Conservation (phyloP, 92 coral and sea anemone species). For the Siderastrea siderea region DNA sequence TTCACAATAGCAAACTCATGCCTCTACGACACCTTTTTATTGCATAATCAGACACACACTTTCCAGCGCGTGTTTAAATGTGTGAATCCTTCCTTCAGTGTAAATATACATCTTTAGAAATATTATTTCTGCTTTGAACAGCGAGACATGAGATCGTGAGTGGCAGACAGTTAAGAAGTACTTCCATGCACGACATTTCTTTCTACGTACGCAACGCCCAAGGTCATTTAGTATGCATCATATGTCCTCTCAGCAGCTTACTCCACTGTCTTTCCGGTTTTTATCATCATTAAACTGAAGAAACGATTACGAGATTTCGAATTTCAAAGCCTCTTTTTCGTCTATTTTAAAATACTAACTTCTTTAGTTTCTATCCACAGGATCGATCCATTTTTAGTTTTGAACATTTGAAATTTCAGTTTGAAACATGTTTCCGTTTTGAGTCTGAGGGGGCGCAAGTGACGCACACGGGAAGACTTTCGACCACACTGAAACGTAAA, state of each 20-base stretch:
- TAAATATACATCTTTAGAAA: too few species aligned
- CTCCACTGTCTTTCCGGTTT: constrained; percentile 15
- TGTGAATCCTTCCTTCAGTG: too few species aligned
- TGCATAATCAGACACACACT: constrained; percentile 3
- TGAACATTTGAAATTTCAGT: background rate
- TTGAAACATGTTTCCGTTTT: background rate
- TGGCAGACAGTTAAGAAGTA: background rate
- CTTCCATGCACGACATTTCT: background rate
- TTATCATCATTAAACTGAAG: background rate
- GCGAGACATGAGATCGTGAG: background rate
- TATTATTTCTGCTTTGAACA: background rate
- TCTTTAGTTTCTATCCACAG: background rate
- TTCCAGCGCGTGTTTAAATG: background rate
- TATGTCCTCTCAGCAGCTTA: too few species aligned
- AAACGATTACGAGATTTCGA: too few species aligned
- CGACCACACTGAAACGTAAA: background rate
- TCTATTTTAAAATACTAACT: background rate
- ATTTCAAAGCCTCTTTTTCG: background rate
- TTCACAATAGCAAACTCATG: background rate
- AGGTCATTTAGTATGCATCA: background rate
- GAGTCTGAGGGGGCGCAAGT: background rate
- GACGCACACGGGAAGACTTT: constrained; percentile 5
- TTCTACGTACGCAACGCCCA: background rate
- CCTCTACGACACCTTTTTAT: background rate
- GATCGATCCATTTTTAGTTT: background rate